phyloP scores from a whole-genome alignment of 1,140 invertebrate species.

The Nylanderia fulva region DNA sequence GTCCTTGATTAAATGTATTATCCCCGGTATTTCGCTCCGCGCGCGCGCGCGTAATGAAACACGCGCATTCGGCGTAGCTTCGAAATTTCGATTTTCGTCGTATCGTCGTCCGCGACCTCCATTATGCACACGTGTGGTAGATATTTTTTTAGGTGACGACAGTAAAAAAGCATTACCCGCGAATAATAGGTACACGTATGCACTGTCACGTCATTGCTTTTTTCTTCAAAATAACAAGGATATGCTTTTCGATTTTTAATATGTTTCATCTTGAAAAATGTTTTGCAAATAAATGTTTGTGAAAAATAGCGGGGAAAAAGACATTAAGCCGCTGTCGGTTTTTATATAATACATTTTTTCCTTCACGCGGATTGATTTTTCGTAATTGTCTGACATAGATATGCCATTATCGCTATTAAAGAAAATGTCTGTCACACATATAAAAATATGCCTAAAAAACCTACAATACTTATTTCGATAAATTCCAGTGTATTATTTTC shows the following conservation, averaged over 20 bases:
- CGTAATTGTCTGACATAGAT: slow-evolving; percentile 43
- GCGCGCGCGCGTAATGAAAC: slow-evolving; percentile 41
- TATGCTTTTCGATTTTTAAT: slow-evolving; percentile 58
- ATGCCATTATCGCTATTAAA: slow-evolving; percentile 12
- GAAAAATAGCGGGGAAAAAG: background rate
- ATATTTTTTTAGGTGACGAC: slow-evolving; percentile 35
- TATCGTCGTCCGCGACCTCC: slow-evolving; percentile 13
- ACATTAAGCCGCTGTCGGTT: background rate
- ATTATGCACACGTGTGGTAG: slow-evolving; percentile 34
- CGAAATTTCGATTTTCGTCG: slow-evolving; percentile 25
- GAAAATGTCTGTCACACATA: background rate
- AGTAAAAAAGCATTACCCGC: slow-evolving; percentile 59
- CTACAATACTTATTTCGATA: slow-evolving; percentile 3
- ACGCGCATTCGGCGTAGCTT: slow-evolving; percentile 20
- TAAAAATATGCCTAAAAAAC: background rate
- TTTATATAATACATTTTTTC: slow-evolving; percentile 34
- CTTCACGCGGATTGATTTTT: slow-evolving; percentile 7
- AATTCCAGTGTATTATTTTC: slow-evolving; percentile 27
- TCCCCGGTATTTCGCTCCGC: slow-evolving; percentile 19
- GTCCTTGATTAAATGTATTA: slow-evolving; percentile 60
- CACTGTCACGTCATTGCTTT: slow-evolving; percentile 14
- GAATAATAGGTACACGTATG: slow-evolving; percentile 36
- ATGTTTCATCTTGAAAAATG: slow-evolving; percentile 34
- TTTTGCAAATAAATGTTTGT: background rate
- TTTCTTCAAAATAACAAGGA: slow-evolving; percentile 43